Base-by-base conservation (phyloP, 2,113 vertebrate genomes). In the Saccopteryx bilineata region DNA sequence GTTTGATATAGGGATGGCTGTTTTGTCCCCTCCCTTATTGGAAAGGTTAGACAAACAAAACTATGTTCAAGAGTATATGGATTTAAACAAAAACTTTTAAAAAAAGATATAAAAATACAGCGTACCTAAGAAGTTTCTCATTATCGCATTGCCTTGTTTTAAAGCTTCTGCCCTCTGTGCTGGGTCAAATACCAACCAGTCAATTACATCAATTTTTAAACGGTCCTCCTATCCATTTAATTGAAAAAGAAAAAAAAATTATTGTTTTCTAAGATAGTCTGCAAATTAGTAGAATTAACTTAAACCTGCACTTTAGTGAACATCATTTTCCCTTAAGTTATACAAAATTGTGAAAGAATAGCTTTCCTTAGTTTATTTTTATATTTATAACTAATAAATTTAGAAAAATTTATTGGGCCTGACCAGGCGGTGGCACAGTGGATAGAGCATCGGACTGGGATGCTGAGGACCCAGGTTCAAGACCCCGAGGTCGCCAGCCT, bases 121-220 rank as follows among this genome's bases (percentile, higher is more conserved):
- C 97, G 68, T 99, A 99, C 99, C 99, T 96, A 99, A 98, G 95
- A 99, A 99, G 96, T 99, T 99, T 97, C 99, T 99, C 99, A 99
- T 99, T 98, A 99, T 99, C 68, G 99, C 99, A 93, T 99, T 99
- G 98, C 99, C 99, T 98, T 99, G 99, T 93, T 99, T 99, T 8
- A 99, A 98, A 74, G 99, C 99, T 98, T 99, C 99, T 0, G 99
- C 99, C 66, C 99, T 99, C 97, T 99, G 99, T 75, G 99, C 98
- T 56, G 99, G 99, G 98, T 99, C 99, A 95, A 99, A 99, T 8
- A 99, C 98, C 66, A 99, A 98, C 99, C 99, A 99, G 97, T 99
- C 99, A 72, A 99, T 99, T 1, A 99, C 98, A 24, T 99, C 99
- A 2, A 99, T 99, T 98, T 99, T 99, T 97, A 98, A 98, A 50